Evolutionary conservation across 2,888 invertebrate genomes (phyloP).

Genomic region (Diaprepes abbreviatus): DNA sequence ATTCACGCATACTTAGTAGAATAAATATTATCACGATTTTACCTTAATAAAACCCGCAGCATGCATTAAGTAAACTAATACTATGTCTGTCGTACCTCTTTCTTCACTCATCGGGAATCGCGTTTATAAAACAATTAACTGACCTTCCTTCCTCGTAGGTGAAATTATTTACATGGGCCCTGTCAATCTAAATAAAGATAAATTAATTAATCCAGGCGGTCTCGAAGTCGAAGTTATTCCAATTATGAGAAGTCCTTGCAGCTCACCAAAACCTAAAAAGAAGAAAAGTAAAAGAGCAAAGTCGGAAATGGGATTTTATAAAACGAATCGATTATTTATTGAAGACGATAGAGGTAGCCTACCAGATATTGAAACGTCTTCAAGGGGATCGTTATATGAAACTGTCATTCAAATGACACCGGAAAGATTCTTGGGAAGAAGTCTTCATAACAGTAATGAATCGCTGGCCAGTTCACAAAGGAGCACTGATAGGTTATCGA

Average conservation of each 20-base stretch:
- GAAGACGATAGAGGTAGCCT: conserved; percentile 63
- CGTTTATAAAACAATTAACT: conserved; percentile 30
- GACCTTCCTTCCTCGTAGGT: conserved; percentile 61
- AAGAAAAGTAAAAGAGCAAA: conserved; percentile 59
- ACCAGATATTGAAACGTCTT: conserved; percentile 61
- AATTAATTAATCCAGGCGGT: conserved; percentile 73
- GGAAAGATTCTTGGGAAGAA: conserved; percentile 58
- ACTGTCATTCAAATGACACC: conserved; percentile 62
- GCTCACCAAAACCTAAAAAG: conserved; percentile 62
- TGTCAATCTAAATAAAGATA: conserved; percentile 67
- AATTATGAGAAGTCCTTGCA: conserved; percentile 66
- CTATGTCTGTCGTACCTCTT: conserved; percentile 26
- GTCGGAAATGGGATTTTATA: conserved; percentile 64
- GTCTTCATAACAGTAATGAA: conserved; percentile 57
- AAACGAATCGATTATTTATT: conserved; percentile 47
- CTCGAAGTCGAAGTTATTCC: conserved; percentile 68
- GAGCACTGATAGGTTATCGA: conserved; percentile 55
- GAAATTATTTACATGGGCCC: conserved; percentile 68
- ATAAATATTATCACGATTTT: conserved; percentile 50
- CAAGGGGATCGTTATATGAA: conserved; percentile 59
- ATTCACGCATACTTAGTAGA: conserved; percentile 56
- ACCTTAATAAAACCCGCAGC: conserved; percentile 48
- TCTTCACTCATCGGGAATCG: conserved; percentile 35
- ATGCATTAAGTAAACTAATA: conserved; percentile 44
- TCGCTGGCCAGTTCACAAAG: conserved; percentile 57